These are phyloP conservation scores for Onychostruthus taczanowskii DNA, from an alignment of 2,113 vertebrate genomes.

Conservation along the genomic window DNA sequence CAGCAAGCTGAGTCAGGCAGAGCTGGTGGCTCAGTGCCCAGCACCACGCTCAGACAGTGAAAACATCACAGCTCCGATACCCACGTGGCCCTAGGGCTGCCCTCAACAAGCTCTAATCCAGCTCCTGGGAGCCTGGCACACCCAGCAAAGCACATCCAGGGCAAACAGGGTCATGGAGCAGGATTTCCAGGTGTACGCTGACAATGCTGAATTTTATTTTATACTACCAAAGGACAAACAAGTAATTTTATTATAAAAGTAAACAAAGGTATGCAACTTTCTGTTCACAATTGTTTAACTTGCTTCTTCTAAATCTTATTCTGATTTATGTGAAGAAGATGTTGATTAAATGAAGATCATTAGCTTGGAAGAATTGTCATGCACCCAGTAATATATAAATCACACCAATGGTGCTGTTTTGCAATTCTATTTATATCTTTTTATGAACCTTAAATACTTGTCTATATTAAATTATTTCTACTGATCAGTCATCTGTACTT, in stretches of 20 bases:
- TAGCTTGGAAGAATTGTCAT: background rate
- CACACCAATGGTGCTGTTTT: background rate
- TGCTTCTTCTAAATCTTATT: background rate
- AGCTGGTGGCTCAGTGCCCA: background rate
- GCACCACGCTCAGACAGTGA: fast-evolving
- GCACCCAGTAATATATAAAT: background rate
- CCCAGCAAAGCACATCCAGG: background rate
- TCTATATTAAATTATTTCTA: background rate
- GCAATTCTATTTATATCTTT: background rate
- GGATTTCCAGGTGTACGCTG: background rate
- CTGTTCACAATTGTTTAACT: background rate
- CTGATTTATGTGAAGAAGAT: background rate
- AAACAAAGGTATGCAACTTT: background rate
- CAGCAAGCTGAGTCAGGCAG: background rate
- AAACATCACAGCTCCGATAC: fast-evolving
- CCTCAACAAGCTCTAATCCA: background rate
- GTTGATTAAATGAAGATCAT: background rate
- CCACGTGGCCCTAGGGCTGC: background rate
- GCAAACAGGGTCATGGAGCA: fast-evolving
- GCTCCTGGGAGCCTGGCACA: background rate
- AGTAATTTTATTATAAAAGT: background rate
- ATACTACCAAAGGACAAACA: background rate
- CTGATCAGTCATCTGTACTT: background rate
- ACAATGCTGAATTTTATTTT: background rate
- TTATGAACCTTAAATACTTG: background rate